phyloP scores from a whole-genome alignment of 2,888 invertebrate genomes.

The Paralinhomoeus sp. region DNA sequence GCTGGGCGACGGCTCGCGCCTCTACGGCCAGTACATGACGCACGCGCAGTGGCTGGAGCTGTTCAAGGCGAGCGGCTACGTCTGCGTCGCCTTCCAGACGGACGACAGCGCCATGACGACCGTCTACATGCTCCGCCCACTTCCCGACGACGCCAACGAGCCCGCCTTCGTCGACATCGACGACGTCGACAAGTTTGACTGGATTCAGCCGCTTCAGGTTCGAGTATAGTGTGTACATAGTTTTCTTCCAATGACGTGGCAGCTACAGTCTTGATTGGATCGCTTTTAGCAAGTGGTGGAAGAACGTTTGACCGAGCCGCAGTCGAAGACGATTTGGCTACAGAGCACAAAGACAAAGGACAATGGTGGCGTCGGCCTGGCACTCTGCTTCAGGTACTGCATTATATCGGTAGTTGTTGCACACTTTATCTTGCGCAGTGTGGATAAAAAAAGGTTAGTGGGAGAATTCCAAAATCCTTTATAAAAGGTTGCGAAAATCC shows the following conservation, averaged over 20 bases:
- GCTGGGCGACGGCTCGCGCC: conserved; percentile 5
- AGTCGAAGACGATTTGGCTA: conserved; percentile 34
- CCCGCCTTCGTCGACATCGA: conserved; percentile 22
- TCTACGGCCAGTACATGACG: conserved; percentile 3
- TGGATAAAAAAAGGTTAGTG: no score
- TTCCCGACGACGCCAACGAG: conserved; percentile 11
- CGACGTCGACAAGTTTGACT: conserved; percentile 20
- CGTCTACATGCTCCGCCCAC: conserved; percentile 16
- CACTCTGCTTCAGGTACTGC: conserved; percentile 54
- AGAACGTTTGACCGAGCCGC: conserved; percentile 37
- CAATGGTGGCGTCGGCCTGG: conserved; percentile 64
- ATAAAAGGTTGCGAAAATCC: no score
- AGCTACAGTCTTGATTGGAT: no score
- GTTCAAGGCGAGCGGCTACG: conserved; percentile 16
- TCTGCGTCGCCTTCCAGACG: not conserved
- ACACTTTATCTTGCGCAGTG: no score
- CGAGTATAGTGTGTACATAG: no score
- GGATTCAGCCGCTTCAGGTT: conserved; percentile 21
- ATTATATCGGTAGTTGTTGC: no score
- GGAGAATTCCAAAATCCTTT: no score
- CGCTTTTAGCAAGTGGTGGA: conserved; percentile 33
- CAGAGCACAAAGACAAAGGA: conserved; percentile 38
- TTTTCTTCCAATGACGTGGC: no score
- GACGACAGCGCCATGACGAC: conserved; percentile 11
- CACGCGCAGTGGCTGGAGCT: conserved; percentile 14